These are phyloP conservation scores for Phylloscopus whistleri DNA, from an alignment of 2,113 vertebrate genomes.

Conservation along the genomic window DNA sequence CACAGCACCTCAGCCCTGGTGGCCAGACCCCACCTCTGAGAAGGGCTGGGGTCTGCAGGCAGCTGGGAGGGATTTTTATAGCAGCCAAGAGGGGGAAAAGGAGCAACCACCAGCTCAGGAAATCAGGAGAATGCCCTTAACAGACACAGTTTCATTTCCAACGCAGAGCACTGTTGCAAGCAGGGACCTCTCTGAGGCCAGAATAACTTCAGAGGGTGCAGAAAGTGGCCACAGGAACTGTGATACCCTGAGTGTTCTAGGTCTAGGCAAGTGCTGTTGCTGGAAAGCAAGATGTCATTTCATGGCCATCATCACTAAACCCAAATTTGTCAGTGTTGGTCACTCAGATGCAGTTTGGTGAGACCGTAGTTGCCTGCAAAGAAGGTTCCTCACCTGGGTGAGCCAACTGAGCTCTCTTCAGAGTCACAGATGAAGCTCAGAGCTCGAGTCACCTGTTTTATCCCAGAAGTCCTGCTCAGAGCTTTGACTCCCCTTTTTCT, in stretches of 20 bases:
- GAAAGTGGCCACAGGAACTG: background rate
- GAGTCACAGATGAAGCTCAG: background rate
- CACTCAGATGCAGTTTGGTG: background rate
- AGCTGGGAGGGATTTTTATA: background rate
- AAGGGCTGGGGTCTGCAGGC: background rate
- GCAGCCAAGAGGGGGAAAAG: background rate
- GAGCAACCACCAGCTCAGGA: background rate
- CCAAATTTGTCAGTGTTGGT: background rate
- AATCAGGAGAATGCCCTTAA: background rate
- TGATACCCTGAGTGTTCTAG: background rate
- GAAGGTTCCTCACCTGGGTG: background rate
- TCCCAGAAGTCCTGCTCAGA: background rate
- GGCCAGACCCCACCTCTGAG: no score
- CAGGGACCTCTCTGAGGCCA: background rate
- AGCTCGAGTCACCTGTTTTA: background rate
- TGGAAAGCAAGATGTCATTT: background rate
- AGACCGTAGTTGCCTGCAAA: background rate
- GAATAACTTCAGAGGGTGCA: background rate
- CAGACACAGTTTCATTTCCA: background rate
- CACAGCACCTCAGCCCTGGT: rapidly evolving
- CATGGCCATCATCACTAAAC: background rate
- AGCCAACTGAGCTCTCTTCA: background rate
- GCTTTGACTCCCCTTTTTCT: background rate
- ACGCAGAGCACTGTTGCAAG: background rate
- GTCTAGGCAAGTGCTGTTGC: background rate